These are phyloP conservation scores for Actinostola sp. DNA, from an alignment of 92 coral and sea anemone genomes.

Conservation along the genomic window DNA sequence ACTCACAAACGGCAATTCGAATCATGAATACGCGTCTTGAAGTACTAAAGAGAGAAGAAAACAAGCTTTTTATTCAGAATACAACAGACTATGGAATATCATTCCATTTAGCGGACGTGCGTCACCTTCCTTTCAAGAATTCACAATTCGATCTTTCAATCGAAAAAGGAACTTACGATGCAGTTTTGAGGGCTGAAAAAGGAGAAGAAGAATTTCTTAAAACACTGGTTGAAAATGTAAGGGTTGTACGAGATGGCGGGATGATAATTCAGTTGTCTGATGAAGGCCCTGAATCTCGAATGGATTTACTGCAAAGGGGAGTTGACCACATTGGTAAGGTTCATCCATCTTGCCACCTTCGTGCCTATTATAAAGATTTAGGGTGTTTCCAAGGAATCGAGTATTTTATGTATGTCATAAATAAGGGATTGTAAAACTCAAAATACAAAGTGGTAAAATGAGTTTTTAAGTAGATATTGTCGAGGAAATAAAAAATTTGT, in stretches of 20 bases:
- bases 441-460: neutral
- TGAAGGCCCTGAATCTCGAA: slow-evolving; percentile 73
- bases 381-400: slow-evolving; percentile 60
- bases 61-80: neutral
- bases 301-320: slow-evolving; percentile 49
- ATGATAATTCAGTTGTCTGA: slow-evolving; percentile 76
- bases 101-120: slow-evolving; percentile 59
- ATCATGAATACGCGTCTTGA: slow-evolving; percentile 39
- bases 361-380: slow-evolving; percentile 53
- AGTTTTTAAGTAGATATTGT: too few species aligned
- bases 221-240: slow-evolving; percentile 48
- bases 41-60: slow-evolving; percentile 5
- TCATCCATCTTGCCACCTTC: slow-evolving; percentile 3
- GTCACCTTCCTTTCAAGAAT: slow-evolving; percentile 56
- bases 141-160: slow-evolving; percentile 50
- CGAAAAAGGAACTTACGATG: slow-evolving; percentile 88
- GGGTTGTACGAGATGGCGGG: slow-evolving; percentile 64
- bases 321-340: neutral
- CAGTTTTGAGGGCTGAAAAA: slow-evolving; percentile 60
- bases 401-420: slow-evolving; percentile 64
- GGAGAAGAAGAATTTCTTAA: slow-evolving; percentile 65
- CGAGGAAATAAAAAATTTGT: too few species aligned
- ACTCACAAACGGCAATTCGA: slow-evolving; percentile 61
- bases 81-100: slow-evolving; percentile 29
- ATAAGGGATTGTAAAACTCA: neutral